phyloP scores from a whole-genome alignment of 2,797 vertebrate genomes.

The Tragelaphus oryx region DNA sequence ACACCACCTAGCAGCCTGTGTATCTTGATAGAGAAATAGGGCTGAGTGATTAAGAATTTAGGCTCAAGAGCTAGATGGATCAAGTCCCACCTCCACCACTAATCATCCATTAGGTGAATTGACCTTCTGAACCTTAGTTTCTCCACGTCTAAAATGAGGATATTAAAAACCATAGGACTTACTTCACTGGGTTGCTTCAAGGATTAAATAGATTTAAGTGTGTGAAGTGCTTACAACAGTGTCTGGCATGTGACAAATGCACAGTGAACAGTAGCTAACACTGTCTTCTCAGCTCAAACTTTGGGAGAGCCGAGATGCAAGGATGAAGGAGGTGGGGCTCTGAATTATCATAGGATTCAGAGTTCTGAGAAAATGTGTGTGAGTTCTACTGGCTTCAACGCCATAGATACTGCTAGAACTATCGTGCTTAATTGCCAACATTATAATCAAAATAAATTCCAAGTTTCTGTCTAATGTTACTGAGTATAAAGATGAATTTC shows the following conservation, averaged over 20 bases:
- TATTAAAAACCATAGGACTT: neutral
- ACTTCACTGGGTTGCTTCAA: neutral
- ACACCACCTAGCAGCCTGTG: neutral
- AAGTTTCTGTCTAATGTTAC: neutral
- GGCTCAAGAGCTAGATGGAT: neutral
- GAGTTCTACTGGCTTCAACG: neutral
- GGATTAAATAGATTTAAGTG: neutral
- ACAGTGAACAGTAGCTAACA: neutral
- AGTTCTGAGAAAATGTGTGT: neutral
- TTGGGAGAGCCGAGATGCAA: neutral
- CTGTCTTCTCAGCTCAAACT: neutral
- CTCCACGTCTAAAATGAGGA: neutral
- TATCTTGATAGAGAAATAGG: neutral
- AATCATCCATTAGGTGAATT: neutral
- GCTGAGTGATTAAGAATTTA: neutral
- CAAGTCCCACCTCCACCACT: neutral
- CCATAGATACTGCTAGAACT: rapidly evolving
- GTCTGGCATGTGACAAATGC: neutral
- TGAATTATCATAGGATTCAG: neutral
- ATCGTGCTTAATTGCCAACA: neutral
- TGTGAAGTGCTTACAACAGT: neutral
- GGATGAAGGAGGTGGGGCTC: neutral
- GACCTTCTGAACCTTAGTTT: neutral
- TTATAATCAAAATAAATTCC: neutral
- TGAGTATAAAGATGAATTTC: neutral